phyloP scores from a whole-genome alignment of 2,113 vertebrate species.

The Orcinus orca region DNA sequence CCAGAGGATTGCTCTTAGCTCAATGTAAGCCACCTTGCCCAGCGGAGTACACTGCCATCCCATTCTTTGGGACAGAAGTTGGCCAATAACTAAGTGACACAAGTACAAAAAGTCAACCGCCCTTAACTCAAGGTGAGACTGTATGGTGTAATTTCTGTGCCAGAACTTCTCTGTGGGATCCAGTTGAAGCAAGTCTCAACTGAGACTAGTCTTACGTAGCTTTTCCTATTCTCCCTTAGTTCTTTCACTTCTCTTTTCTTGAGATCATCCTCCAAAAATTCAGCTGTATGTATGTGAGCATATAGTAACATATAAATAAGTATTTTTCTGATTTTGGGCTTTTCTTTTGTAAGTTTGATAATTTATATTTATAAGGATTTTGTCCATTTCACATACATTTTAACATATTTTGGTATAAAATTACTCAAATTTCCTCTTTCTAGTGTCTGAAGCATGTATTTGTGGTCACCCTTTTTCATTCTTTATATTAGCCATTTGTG shows the following conservation, averaged over 20 bases:
- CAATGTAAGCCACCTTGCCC: neutral
- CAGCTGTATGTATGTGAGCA: neutral
- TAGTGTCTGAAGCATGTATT: neutral
- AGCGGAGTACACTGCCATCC: neutral
- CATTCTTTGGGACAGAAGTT: neutral
- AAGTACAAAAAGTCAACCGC: neutral
- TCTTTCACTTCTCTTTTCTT: neutral
- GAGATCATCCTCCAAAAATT: neutral
- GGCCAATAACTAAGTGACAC: neutral
- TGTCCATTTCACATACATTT: neutral
- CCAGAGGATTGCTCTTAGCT: neutral
- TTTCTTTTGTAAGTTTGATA: neutral
- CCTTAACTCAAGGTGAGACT: neutral
- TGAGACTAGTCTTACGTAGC: neutral
- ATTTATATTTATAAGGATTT: neutral
- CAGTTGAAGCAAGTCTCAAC: neutral
- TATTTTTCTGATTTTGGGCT: neutral
- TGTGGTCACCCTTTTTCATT: neutral
- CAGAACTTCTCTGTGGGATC: neutral
- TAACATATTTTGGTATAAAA: neutral
- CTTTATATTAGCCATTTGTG: neutral
- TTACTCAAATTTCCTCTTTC: constrained; percentile 1
- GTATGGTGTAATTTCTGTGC: neutral
- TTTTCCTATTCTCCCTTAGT: neutral
- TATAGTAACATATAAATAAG: neutral